Percentiles rank a stretch among this genome's conserved stretches.
phyloP scores from a whole-genome alignment of 2,888 invertebrate species.

The Odontothrips loti region DNA sequence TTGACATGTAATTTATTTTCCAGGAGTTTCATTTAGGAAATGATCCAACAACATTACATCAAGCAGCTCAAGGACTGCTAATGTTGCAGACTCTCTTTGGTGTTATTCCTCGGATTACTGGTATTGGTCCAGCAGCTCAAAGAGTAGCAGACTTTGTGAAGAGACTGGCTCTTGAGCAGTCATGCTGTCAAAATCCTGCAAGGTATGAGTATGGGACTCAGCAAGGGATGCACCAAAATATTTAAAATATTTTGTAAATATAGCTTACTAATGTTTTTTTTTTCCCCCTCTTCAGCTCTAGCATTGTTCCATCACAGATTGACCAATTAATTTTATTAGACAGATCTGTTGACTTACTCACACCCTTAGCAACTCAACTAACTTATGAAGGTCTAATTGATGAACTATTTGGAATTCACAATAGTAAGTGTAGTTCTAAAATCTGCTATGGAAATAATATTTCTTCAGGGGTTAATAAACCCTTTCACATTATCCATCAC shows the following conservation, averaged over 20 bases:
- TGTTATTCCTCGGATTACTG: conserved; percentile 80
- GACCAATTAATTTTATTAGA: conserved; percentile 89
- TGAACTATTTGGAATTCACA: conserved; percentile 84
- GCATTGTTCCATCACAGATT: conserved; percentile 59
- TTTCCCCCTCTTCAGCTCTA: not conserved
- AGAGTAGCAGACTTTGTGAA: conserved; percentile 85
- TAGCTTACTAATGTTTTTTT: not conserved
- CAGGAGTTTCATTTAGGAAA: conserved; percentile 81
- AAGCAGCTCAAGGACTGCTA: conserved; percentile 81
- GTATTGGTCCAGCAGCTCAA: conserved; percentile 82
- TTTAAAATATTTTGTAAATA: not conserved
- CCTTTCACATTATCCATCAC: not conserved
- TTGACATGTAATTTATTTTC: conserved; percentile 32
- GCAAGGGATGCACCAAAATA: too few relatives aligned
- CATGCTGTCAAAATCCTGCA: not conserved
- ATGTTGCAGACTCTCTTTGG: conserved; percentile 85
- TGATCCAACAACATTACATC: conserved; percentile 82
- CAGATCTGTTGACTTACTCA: conserved; percentile 83
- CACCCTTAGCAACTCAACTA: conserved; percentile 87
- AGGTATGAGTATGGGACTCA: not conserved
- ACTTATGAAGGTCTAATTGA: conserved; percentile 98
- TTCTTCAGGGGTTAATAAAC: not conserved
- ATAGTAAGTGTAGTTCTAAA: conserved; percentile 48
- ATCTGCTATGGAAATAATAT: not conserved
- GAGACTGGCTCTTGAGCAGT: conserved; percentile 61